phyloP scores from a whole-genome alignment of 2,113 vertebrate genomes.

The Perca fluviatilis region DNA sequence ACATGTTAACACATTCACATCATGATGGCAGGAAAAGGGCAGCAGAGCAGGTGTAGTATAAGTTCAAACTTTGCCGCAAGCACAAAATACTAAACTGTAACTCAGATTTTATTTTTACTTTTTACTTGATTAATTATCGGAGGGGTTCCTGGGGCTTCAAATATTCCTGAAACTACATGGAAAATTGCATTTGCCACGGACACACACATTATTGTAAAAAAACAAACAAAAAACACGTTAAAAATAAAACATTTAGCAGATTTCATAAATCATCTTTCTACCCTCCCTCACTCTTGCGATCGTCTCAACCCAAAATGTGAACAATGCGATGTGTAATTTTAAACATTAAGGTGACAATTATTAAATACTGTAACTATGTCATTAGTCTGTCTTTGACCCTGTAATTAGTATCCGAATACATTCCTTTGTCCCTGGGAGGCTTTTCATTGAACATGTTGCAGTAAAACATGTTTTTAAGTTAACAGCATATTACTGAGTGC shows the following conservation, averaged over 20 bases:
- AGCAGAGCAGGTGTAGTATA: constrained; percentile 44
- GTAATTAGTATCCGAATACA: constrained; percentile 31
- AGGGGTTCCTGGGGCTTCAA: constrained; percentile 4
- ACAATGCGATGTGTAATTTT: constrained; percentile 4
- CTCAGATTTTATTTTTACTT: constrained; percentile 28
- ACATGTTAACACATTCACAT: constrained; percentile 47
- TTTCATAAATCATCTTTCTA: constrained; percentile 2
- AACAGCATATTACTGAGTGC: background rate
- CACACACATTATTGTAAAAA: background rate
- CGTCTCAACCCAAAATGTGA: constrained; percentile 5
- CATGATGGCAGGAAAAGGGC: constrained; percentile 60
- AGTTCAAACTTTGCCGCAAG: constrained; percentile 28
- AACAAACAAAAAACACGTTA: background rate
- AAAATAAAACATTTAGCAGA: background rate
- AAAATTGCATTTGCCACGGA: background rate
- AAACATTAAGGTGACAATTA: constrained; percentile 37
- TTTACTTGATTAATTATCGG: constrained; percentile 25
- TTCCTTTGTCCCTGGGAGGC: constrained; percentile 16
- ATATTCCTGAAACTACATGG: background rate
- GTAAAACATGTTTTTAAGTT: constrained; percentile 11
- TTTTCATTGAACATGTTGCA: background rate
- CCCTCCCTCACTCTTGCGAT: background rate
- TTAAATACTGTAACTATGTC: constrained; percentile 29
- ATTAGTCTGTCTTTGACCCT: constrained; percentile 38
- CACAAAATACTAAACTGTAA: constrained; percentile 39